A percentile compares a stretch with the other conserved stretches of the same genome.
These are phyloP conservation scores for Microtus montanus DNA, from an alignment of 2,113 vertebrate species.

Conservation along the genomic window DNA sequence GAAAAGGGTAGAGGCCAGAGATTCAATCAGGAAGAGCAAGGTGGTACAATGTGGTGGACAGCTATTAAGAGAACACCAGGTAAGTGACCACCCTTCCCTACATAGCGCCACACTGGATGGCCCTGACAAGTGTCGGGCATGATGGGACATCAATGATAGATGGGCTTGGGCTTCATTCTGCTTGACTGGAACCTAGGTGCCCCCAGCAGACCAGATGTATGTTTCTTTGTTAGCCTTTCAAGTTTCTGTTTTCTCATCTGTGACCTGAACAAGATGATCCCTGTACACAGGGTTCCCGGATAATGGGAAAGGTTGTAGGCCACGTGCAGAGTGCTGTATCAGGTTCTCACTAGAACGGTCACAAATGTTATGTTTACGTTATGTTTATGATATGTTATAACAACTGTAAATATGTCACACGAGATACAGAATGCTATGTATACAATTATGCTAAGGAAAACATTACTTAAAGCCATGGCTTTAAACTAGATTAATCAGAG, in stretches of 20 bases:
- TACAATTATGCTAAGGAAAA: background rate
- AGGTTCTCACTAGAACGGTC: background rate
- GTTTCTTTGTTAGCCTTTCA: background rate
- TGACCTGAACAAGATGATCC: background rate
- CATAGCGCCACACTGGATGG: accelerated
- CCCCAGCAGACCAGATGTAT: too few relatives aligned
- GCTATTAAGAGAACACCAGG: background rate
- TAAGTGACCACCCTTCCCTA: background rate
- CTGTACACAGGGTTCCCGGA: background rate
- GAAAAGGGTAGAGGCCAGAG: background rate
- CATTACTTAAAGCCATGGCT: background rate
- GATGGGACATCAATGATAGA: background rate
- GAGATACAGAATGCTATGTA: background rate
- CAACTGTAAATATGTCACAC: background rate
- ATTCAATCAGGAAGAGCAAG: background rate
- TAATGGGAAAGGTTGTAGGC: background rate
- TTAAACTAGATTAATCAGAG: background rate
- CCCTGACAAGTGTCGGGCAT: background rate
- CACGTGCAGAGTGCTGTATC: background rate
- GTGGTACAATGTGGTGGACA: background rate
- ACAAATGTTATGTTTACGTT: background rate
- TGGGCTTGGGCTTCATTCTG: background rate
- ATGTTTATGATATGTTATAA: background rate
- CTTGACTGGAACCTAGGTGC: background rate
- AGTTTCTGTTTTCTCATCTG: background rate